These are phyloP conservation scores for Alauda arvensis DNA, from an alignment of 2,797 vertebrate species.

Conservation along the genomic window DNA sequence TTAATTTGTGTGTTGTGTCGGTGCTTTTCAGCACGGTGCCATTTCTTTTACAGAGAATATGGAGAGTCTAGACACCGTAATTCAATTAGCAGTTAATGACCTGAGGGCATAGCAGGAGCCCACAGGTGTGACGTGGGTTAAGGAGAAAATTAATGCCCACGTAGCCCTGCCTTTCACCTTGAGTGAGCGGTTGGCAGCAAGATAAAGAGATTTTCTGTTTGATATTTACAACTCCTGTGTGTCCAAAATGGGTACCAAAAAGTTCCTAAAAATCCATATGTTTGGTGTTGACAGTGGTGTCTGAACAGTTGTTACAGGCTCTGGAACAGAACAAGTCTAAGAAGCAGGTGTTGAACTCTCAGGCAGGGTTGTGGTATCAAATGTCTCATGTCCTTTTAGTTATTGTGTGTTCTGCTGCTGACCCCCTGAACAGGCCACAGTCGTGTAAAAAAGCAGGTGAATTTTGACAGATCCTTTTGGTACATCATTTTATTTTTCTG, in stretches of 20 bases:
- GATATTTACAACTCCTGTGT: accelerated
- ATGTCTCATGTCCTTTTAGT: not conserved
- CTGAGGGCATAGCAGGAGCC: not conserved
- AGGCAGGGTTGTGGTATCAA: not conserved
- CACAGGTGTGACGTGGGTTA: not conserved
- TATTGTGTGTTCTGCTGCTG: not conserved
- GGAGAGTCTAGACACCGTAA: not conserved
- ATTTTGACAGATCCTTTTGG: not conserved
- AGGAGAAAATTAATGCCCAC: not conserved
- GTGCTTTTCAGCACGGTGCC: not conserved
- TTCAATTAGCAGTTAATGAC: not conserved
- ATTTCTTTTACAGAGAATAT: not conserved
- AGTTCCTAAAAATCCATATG: not conserved
- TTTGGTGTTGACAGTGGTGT: not conserved
- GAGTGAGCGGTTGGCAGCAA: not conserved
- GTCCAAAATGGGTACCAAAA: not conserved
- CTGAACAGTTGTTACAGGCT: not conserved
- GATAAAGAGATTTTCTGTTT: not conserved
- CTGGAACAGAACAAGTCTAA: not conserved
- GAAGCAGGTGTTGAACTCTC: not conserved
- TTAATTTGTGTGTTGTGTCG: not conserved
- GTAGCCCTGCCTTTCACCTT: not conserved
- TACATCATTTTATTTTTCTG: not conserved
- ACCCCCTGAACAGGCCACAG: not conserved
- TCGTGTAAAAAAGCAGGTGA: accelerated